phyloP scores from a whole-genome alignment of 2,888 invertebrate species.

The Trichopria drosophilae region DNA sequence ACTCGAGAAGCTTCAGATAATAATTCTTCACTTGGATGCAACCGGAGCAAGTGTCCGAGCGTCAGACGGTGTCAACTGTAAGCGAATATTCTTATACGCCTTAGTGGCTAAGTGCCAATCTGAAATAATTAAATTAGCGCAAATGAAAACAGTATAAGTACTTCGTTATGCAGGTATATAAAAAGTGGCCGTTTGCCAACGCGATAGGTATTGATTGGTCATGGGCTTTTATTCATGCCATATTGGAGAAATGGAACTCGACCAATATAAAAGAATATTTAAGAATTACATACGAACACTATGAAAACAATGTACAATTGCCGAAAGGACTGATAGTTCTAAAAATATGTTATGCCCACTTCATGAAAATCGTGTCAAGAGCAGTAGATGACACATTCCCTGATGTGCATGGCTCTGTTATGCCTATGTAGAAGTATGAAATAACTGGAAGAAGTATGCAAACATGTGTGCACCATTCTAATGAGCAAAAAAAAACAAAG shows the following conservation, averaged over 20 bases:
- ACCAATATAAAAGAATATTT: conserved; percentile 20
- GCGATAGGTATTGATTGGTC: conserved; percentile 26
- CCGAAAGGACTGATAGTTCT: conserved; percentile 6
- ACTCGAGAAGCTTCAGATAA: too few relatives aligned
- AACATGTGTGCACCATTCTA: conserved; percentile 15
- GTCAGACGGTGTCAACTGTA: too few relatives aligned
- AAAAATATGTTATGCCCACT: conserved; percentile 27
- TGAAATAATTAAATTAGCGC: conserved; percentile 6
- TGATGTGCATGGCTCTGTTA: conserved; percentile 22
- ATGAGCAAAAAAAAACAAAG: conserved; percentile 1
- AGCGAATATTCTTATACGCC: conserved; percentile 22
- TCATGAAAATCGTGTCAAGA: conserved; percentile 23
- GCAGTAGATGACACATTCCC: conserved; percentile 10
- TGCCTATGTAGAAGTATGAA: conserved; percentile 16
- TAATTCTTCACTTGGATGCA: conserved; percentile 31
- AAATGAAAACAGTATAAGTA: conserved; percentile 21
- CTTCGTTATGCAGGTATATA: conserved; percentile 7
- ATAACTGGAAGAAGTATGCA: conserved; percentile 14
- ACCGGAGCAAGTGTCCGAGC: conserved; percentile 20
- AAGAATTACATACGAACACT: conserved; percentile 13
- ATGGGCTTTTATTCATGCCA: conserved; percentile 23
- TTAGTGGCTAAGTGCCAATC: too few relatives aligned
- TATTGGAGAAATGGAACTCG: conserved; percentile 10
- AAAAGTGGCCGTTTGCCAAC: conserved; percentile 20
- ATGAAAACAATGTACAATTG: neutral